Evolutionary conservation across 2,113 vertebrate genomes (phyloP), one percentile per base, ranked within the genome.

Genomic region (Ia io): DNA sequence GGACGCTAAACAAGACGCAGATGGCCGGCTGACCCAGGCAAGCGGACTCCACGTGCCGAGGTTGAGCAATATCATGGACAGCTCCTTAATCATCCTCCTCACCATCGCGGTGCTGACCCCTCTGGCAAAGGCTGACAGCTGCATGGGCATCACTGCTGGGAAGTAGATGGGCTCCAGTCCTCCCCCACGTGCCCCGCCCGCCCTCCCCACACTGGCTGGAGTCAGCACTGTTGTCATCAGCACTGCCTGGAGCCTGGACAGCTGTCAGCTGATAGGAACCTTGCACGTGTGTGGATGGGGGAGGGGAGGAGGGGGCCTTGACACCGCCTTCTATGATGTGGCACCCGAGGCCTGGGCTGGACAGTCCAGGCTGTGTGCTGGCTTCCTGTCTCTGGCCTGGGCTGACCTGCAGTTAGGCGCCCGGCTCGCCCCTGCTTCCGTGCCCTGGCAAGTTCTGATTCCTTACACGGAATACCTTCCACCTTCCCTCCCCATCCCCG

Each of bases 11-110:
- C 90, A 90, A 88, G 82, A 83, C 14, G 0, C 95, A 90, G 92
- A 82, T 79, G 95, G 85, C 93, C 80, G 23, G 74, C 85, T 93
- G 90, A 86, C 88, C 83, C 37, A 3, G 80, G 65, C 89, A 5
- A 6, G 13, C 0, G 0, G 61, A 42, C 84, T 86, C 70, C 95
- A 95, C 71, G 67, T 94, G 95, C 93, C 0, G 30, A 51, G 95
- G 84, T 78, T 96, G 88, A 97, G 97, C 90, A 96, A 90, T n/a
- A 35, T 16, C 30, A 4, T 22, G 35, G 70, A 73, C 83, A 49
- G 87, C 69, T 82, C 71, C 63, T 44, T 76, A 80, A 16, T 89
- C 28, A 30, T 47, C 87, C 78, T 47, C 70, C 56, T 77, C 82
- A 22, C 84, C n/a, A 32, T 6, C 22, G 6, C 44, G n/a, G 51